A percentile compares a stretch with the other conserved stretches of the same genome.
These are phyloP conservation scores for Bombus waltoni DNA, from an alignment of 1,140 invertebrate genomes.

Conservation along the genomic window DNA sequence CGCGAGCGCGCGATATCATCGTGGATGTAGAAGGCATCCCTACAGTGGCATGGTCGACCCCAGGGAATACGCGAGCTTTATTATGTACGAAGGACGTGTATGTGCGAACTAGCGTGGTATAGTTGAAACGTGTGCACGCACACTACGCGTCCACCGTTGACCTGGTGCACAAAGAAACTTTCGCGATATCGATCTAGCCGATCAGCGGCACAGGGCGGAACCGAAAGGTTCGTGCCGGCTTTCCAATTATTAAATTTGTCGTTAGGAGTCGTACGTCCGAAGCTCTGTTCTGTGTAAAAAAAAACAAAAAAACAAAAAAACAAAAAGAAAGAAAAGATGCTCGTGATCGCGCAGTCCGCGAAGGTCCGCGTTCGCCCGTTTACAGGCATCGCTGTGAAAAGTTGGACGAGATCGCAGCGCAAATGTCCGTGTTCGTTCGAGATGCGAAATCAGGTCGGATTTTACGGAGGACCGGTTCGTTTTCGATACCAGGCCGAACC, in stretches of 20 bases:
- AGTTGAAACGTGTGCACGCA: slow-evolving; percentile 31
- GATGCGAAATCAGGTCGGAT: not conserved
- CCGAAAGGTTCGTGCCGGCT: not conserved
- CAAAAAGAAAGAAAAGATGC: too few species aligned
- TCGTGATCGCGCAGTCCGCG: not conserved
- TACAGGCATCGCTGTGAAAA: not conserved
- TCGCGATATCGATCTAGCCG: slow-evolving; percentile 28
- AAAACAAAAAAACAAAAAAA: too few species aligned
- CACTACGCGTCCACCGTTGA: slow-evolving; percentile 3
- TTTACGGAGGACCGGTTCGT: not conserved
- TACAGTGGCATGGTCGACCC: slow-evolving; percentile 5
- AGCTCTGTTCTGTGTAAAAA: too few species aligned
- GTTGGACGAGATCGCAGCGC: not conserved
- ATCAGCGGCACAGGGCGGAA: not conserved
- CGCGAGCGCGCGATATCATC: slow-evolving; percentile 37
- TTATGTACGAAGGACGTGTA: slow-evolving; percentile 55
- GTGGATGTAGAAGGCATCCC: slow-evolving; percentile 23
- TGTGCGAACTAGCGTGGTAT: not conserved
- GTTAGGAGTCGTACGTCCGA: too few species aligned
- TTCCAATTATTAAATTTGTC: not conserved
- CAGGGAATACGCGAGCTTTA: slow-evolving; percentile 57
- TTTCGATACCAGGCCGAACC: too few species aligned
- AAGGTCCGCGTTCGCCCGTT: not conserved
- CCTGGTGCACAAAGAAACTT: slow-evolving; percentile 10
- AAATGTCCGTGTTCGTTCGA: not conserved